Evolutionary conservation across 2,888 invertebrate species (phyloP), one percentile per base, ranked within the genome.

Genomic region (Nephrotoma appendiculata): DNA sequence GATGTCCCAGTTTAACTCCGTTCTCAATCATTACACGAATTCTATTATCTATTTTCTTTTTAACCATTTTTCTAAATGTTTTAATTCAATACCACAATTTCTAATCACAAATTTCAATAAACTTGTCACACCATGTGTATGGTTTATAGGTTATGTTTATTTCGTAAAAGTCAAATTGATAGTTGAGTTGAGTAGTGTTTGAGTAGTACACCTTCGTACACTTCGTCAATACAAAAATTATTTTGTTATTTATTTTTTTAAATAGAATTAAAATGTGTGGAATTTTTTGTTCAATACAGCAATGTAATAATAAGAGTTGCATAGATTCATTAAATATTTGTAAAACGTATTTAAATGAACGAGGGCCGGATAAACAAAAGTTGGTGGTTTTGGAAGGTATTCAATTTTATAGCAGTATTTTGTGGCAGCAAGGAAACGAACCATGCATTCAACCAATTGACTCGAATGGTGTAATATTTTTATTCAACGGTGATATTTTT

Each of bases 41-140:
- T 87, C 99, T 95, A 90, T 98, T 98, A 91, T 99, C 99, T 89
- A 99, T 96, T 92, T 99, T 99, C 92, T 98, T 98, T 89, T 96
- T 95, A 83, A 96, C 96, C 97, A 97, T 97, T 91, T 93, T 94
- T 41, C 87, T 85, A 87, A 57, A 15, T 43, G 2, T 19, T 57
- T 6, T 57, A 7, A 19, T 57, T 57, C 57, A 57, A 19, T 6
- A 19, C 19, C 15, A 44, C 44, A 44, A 6, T 31, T 71, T 84
- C 42, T 84, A 84, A 42, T 84, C 12, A 84, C 41, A n/a, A 31
- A 31, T 42, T 84, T 41, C 9, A 15, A 84, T 7, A 41, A 31
- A 42, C 42, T 12, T 84, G n/a, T 42, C 6, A 84, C 15, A 41
- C 11, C 83, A 42, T 15, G 43, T 42, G 84, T 84, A 84, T 42